Percentiles rank a stretch among this genome's conserved stretches.
Evolutionary conservation across 2,113 vertebrate species (phyloP).

Genomic region (Gila orcuttii): DNA sequence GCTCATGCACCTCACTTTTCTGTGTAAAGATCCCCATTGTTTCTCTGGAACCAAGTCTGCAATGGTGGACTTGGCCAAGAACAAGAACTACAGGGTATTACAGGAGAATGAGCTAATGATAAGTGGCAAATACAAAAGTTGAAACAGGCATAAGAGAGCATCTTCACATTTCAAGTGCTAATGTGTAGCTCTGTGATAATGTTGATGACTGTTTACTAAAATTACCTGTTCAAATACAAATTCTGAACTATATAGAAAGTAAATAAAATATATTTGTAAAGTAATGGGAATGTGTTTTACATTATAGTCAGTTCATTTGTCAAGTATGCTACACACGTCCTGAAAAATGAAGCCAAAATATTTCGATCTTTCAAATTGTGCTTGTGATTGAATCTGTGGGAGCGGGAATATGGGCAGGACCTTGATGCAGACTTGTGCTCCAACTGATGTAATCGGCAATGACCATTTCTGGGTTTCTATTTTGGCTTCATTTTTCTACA

Average conservation of each 20-base stretch:
- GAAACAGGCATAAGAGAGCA: background rate
- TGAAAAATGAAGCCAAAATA: too few relatives aligned
- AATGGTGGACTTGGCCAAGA: conserved; percentile 44
- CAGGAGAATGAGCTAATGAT: background rate
- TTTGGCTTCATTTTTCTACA: too few relatives aligned
- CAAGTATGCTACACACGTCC: too few relatives aligned
- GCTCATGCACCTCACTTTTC: conserved; percentile 22
- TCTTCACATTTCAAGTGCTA: background rate
- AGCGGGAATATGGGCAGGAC: too few relatives aligned
- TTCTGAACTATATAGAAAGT: background rate
- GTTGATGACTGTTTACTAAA: background rate
- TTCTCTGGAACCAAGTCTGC: conserved; percentile 20
- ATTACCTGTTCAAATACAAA: background rate
- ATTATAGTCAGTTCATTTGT: background rate
- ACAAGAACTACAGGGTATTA: background rate
- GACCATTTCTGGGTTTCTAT: too few relatives aligned
- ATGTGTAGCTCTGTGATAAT: background rate
- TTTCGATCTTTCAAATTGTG: too few relatives aligned
- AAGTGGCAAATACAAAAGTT: background rate
- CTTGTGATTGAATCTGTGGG: too few relatives aligned
- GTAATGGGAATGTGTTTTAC: background rate
- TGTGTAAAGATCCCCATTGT: conserved; percentile 5
- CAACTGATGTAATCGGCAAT: too few relatives aligned
- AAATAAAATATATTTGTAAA: background rate
- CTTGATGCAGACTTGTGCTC: too few relatives aligned